Percentiles rank a stretch among this genome's conserved stretches.
Conservation (phyloP, 2,797 vertebrate genomes). For the Eospalax fontanierii region DNA sequence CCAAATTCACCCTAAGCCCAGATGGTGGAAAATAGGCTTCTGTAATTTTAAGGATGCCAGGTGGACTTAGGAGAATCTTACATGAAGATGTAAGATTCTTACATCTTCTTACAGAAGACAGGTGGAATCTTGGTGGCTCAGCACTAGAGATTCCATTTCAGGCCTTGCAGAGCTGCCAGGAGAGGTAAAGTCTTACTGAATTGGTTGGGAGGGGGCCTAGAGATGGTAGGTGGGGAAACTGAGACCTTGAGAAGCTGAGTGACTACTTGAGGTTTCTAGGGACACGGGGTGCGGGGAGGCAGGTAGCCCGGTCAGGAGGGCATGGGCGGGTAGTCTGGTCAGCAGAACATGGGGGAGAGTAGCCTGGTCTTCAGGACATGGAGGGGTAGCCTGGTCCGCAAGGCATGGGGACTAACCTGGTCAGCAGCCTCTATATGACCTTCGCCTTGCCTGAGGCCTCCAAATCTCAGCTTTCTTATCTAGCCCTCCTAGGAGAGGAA, state of each 20-base stretch:
- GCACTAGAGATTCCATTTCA: constrained; percentile 55
- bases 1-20: constrained; percentile 14
- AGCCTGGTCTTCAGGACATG: background rate
- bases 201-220: constrained; percentile 41
- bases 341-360: background rate
- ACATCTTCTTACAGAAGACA: no score
- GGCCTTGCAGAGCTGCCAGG: constrained; percentile 26
- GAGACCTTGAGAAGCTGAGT: constrained; percentile 11
- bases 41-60: constrained; percentile 36
- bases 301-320: background rate
- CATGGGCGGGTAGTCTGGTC: background rate
- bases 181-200: constrained; percentile 43
- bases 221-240: constrained; percentile 52
- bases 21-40: background rate
- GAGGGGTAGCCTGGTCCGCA: background rate
- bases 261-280: constrained; percentile 16
- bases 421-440: background rate
- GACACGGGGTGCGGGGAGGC: no score
- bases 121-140: constrained; percentile 53
- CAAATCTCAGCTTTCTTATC: constrained; percentile 29
- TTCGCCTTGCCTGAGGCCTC: background rate
- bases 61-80: constrained; percentile 17
- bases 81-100: no score
- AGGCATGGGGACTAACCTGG: background rate
- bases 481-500: background rate